Percentiles rank a stretch among this genome's conserved stretches.
Conservation (phyloP, 2,797 vertebrate genomes). For the Catostomus latipinnis region DNA sequence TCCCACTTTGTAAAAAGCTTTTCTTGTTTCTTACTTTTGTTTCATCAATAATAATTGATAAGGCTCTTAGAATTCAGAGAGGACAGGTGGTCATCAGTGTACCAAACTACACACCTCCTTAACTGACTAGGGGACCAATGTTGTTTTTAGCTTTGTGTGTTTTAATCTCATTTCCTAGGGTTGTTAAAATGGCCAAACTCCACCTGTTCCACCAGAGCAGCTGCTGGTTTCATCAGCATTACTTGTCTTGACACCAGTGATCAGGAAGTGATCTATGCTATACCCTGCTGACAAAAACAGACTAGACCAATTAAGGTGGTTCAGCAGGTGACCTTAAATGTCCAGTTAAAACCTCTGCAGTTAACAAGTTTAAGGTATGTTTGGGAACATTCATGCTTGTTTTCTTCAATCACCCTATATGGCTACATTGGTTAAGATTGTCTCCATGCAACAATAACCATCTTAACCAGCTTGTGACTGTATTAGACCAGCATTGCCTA, state of each 20-base stretch:
- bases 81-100: constrained; percentile 50
- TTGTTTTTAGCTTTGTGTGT: constrained; percentile 66
- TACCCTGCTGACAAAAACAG: background rate
- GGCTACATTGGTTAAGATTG: background rate
- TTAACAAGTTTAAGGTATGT: no score
- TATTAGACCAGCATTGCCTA: background rate
- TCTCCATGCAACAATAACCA: background rate
- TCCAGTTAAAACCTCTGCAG: no score
- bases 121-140: constrained; percentile 61
- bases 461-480: constrained; percentile 19
- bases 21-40: no score
- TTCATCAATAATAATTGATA: constrained; percentile 48
- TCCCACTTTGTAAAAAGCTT: no score
- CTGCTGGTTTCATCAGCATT: constrained; percentile 60
- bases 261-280: constrained; percentile 12
- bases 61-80: constrained; percentile 66
- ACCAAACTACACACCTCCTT: background rate
- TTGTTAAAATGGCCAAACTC: constrained; percentile 69
- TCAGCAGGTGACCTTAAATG: background rate
- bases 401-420: background rate
- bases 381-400: no score
- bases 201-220: constrained; percentile 76
- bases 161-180: constrained; percentile 67
- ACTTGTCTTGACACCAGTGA: constrained; percentile 20
- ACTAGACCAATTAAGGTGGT: background rate